Percentiles rank a stretch among this genome's conserved stretches.
phyloP scores from a whole-genome alignment of 2,113 vertebrate genomes.

The Mustelus asterias region DNA sequence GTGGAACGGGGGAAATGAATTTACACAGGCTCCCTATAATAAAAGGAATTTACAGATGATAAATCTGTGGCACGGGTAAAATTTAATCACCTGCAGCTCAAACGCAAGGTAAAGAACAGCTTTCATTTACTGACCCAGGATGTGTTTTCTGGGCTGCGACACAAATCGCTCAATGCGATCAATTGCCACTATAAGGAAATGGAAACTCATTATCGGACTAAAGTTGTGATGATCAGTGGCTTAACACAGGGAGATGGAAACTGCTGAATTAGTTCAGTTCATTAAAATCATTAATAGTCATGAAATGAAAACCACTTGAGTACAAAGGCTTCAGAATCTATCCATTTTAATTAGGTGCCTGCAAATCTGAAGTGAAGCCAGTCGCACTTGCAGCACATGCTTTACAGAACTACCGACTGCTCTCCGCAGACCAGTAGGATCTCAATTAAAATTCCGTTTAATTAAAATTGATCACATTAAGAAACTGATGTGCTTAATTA shows the following conservation, averaged over 20 bases:
- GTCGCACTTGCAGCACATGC: slow-evolving; percentile 60
- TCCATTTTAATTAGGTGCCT: slow-evolving; percentile 99
- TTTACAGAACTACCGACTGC: slow-evolving; percentile 80
- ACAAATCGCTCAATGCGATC: slow-evolving; percentile 70
- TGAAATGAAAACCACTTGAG: slow-evolving; percentile 98
- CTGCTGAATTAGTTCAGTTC: slow-evolving; percentile 98
- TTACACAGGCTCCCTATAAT: background rate
- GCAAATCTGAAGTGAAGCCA: slow-evolving; percentile 91
- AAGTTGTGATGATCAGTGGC: slow-evolving; percentile 81
- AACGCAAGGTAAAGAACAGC: background rate
- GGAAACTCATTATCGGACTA: slow-evolving; percentile 79
- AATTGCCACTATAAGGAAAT: slow-evolving; percentile 74
- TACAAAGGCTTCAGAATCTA: slow-evolving; percentile 98
- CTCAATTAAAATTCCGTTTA: slow-evolving; percentile 97
- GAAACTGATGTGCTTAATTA: slow-evolving; percentile 99
- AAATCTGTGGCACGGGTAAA: background rate
- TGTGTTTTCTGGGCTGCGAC: background rate
- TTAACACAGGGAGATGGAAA: slow-evolving; percentile 86
- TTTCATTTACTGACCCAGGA: slow-evolving; percentile 18
- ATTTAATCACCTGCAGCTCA: slow-evolving; percentile 21
- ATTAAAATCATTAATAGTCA: slow-evolving; percentile 99
- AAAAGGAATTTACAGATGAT: background rate
- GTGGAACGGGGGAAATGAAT: slow-evolving; percentile 8
- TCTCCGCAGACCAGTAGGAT: slow-evolving; percentile 79
- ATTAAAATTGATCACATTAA: slow-evolving; percentile 99